These are phyloP conservation scores for Muscicapa comitata DNA, from an alignment of 2,797 vertebrate species.

Conservation along the genomic window DNA sequence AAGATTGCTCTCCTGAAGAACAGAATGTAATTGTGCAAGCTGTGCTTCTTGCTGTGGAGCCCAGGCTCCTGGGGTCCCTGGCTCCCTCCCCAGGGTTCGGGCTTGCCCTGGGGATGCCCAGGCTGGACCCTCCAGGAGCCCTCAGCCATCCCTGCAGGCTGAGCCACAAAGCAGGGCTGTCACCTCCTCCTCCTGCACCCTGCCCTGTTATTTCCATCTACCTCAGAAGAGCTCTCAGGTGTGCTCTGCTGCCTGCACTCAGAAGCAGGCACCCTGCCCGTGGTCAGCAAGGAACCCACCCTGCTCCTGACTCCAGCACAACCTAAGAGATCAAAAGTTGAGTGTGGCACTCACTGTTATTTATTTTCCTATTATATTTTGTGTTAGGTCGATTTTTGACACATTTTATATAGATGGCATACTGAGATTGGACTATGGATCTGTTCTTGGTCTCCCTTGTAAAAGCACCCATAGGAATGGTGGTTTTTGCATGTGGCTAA, in stretches of 20 bases:
- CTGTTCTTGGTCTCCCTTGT: neutral
- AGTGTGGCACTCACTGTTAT: neutral
- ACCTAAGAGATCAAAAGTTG: neutral
- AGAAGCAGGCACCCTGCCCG: neutral
- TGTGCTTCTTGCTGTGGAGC: neutral
- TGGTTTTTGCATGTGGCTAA: neutral
- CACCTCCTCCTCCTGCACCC: neutral
- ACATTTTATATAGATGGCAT: neutral
- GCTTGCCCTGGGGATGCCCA: neutral
- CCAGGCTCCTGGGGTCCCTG: accelerated
- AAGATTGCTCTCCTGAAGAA: neutral
- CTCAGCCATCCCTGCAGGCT: neutral
- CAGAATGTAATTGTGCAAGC: accelerated
- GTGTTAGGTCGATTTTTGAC: neutral
- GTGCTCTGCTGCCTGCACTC: neutral
- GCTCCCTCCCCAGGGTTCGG: accelerated
- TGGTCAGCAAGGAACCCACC: neutral
- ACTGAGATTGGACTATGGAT: neutral
- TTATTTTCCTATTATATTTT: neutral
- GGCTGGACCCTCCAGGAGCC: neutral
- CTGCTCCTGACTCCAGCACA: neutral
- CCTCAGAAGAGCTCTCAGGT: neutral
- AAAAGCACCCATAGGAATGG: neutral
- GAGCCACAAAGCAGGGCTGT: neutral
- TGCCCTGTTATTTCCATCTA: accelerated